These are phyloP conservation scores for Potamilus streckersoni DNA, from an alignment of 1,140 invertebrate genomes.

Conservation along the genomic window DNA sequence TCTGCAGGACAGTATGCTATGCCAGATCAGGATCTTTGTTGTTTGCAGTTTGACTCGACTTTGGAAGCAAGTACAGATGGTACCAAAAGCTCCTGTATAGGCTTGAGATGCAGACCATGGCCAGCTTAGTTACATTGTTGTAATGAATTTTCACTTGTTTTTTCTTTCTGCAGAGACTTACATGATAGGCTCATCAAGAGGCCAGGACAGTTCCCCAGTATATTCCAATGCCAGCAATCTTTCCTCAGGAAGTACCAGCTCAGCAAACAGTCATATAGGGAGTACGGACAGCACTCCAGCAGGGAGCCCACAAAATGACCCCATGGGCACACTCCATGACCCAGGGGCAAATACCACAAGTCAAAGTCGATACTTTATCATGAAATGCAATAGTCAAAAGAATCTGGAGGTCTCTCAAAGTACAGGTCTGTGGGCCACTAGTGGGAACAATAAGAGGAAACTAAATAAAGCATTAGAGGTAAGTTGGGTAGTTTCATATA, in stretches of 20 bases:
- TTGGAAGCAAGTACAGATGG: too few species aligned
- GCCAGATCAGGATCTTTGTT: too few species aligned
- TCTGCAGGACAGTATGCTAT: too few species aligned
- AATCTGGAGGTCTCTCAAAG: slow-evolving; percentile 68
- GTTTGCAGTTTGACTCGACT: too few species aligned
- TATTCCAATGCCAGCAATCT: slow-evolving; percentile 6
- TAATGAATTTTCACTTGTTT: too few species aligned
- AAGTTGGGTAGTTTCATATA: slow-evolving; percentile 9
- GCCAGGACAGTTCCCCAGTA: not conserved
- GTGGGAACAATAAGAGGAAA: slow-evolving; percentile 68
- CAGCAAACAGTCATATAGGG: slow-evolving; percentile 30
- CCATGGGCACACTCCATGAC: slow-evolving; percentile 29
- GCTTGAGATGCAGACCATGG: too few species aligned
- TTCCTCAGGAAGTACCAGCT: slow-evolving; percentile 35
- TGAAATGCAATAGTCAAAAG: slow-evolving; percentile 70
- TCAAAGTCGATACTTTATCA: slow-evolving; percentile 67
- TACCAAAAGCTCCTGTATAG: too few species aligned
- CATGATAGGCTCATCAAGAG: slow-evolving; percentile 12
- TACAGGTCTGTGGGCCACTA: slow-evolving; percentile 70
- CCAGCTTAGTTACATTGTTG: too few species aligned
- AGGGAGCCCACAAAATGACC: slow-evolving; percentile 45
- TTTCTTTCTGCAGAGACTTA: not conserved
- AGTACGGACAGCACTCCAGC: slow-evolving; percentile 56
- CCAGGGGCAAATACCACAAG: not conserved
- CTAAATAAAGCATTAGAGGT: slow-evolving; percentile 69